Conservation (phyloP, 2,797 vertebrate genomes). For the Pogonophryne albipinna region DNA sequence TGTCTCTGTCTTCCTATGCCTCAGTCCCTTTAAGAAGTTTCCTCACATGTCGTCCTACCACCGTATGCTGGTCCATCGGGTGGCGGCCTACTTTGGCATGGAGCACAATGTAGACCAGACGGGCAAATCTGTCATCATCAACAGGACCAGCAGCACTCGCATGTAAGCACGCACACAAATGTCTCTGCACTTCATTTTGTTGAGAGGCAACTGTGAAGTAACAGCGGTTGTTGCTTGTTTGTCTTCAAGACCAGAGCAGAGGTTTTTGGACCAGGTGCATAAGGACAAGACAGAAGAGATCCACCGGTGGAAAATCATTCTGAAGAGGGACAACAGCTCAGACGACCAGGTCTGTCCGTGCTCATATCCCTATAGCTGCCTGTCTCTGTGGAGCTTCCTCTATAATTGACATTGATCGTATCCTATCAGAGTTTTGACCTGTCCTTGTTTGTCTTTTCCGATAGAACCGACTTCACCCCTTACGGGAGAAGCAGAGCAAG, state of each 20-base stretch:
- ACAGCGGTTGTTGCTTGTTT: conserved; percentile 23
- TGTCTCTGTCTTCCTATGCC: background rate
- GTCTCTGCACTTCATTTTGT: background rate
- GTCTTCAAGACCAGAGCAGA: conserved; percentile 92
- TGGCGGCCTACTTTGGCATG: conserved; percentile 97
- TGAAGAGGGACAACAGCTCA: conserved; percentile 96
- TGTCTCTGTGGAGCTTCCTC: conserved; percentile 35
- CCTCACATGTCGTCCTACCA: conserved; percentile 98
- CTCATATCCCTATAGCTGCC: conserved; percentile 13
- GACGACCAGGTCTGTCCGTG: conserved; percentile 89
- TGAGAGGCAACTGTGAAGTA: background rate
- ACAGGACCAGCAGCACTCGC: conserved; percentile 94
- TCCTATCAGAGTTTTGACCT: conserved; percentile 47
- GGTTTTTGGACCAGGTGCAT: conserved; percentile 93
- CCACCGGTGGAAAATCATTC: conserved; percentile 93
- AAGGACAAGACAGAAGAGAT: conserved; percentile 94
- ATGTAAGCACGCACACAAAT: conserved; percentile 85
- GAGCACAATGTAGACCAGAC: conserved; percentile 99
- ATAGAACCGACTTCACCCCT: conserved; percentile 90
- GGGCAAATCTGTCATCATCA: conserved; percentile 96
- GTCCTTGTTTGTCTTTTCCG: conserved; percentile 80
- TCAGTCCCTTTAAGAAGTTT: conserved; percentile 96
- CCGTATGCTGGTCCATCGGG: conserved; percentile 96
- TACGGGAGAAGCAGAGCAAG: conserved; percentile 94
- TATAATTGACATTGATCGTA: conserved; percentile 51